Evolutionary conservation across 2,797 vertebrate species (phyloP).

Genomic region (Danio kyathit): DNA sequence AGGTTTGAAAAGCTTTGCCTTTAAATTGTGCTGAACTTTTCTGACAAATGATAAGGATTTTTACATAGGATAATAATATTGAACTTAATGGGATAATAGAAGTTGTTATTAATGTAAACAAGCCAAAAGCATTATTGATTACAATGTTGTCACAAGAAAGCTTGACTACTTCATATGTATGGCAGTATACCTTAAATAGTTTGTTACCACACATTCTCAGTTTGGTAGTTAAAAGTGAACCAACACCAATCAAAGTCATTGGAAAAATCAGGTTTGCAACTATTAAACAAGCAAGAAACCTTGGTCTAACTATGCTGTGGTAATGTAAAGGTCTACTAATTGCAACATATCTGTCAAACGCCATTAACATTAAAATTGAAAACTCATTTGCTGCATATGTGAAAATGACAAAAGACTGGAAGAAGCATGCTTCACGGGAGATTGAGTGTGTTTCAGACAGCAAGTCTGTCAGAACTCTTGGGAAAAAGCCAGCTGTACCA

Average conservation of each 20-base stretch:
- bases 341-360: constrained; percentile 57
- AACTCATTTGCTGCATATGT: constrained; percentile 53
- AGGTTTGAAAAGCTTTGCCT: constrained; percentile 71
- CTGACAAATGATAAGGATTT: constrained; percentile 63
- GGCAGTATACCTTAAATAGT: constrained; percentile 32
- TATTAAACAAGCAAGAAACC: constrained; percentile 35
- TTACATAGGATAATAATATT: constrained; percentile 42
- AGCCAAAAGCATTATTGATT: constrained; percentile 1
- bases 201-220: constrained; percentile 14
- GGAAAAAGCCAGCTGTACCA: constrained; percentile 57
- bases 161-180: constrained; percentile 23
- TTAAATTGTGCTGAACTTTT: constrained; percentile 63
- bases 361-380: constrained; percentile 57
- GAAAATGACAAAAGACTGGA: constrained; percentile 57
- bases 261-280: constrained; percentile 34
- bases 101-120: not conserved
- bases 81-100: constrained; percentile 4
- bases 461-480: constrained; percentile 53
- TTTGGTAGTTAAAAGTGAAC: not conserved
- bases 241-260: constrained; percentile 38
- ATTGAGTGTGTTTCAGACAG: constrained; percentile 38
- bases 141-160: constrained; percentile 16
- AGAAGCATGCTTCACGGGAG: constrained; percentile 39
- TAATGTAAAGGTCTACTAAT: constrained; percentile 58
- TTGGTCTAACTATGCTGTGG: constrained; percentile 50